Conservation (phyloP, 2,113 vertebrate genomes). For the Oreotrochilus melanogaster region DNA sequence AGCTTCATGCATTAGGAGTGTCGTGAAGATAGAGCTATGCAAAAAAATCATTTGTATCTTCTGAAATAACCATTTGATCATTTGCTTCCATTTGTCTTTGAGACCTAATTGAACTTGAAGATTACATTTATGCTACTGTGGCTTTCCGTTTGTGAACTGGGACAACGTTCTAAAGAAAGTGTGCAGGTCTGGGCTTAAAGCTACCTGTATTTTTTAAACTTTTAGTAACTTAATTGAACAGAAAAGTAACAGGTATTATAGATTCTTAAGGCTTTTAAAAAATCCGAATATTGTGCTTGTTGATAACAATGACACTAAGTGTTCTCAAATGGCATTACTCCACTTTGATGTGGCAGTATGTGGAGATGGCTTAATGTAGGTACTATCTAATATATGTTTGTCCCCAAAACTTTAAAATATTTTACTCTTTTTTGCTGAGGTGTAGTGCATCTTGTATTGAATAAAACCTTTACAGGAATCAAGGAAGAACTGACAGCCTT, state of each 20-base stretch:
- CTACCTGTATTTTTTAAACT: background rate
- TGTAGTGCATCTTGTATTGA: background rate
- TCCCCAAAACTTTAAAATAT: background rate
- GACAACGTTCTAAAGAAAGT: conserved; percentile 38
- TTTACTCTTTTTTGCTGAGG: background rate
- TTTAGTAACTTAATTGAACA: background rate
- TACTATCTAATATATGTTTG: background rate
- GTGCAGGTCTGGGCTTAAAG: background rate
- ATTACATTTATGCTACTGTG: conserved; percentile 48
- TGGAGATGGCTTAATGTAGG: background rate
- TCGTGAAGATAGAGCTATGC: conserved; percentile 6
- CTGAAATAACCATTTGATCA: conserved; percentile 63
- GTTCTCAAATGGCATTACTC: background rate
- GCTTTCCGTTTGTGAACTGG: conserved; percentile 61
- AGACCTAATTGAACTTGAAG: conserved; percentile 67
- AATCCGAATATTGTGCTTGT: background rate
- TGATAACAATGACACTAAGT: background rate
- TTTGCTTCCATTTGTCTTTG: conserved; percentile 54
- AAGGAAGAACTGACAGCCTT: background rate
- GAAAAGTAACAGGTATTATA: background rate
- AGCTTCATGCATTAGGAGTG: conserved; percentile 56
- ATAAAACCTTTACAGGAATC: background rate
- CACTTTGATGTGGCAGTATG: background rate
- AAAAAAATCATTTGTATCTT: conserved; percentile 5
- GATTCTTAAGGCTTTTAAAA: background rate